phyloP scores from a whole-genome alignment of 2,113 vertebrate genomes.

The Oncorhynchus nerka region DNA sequence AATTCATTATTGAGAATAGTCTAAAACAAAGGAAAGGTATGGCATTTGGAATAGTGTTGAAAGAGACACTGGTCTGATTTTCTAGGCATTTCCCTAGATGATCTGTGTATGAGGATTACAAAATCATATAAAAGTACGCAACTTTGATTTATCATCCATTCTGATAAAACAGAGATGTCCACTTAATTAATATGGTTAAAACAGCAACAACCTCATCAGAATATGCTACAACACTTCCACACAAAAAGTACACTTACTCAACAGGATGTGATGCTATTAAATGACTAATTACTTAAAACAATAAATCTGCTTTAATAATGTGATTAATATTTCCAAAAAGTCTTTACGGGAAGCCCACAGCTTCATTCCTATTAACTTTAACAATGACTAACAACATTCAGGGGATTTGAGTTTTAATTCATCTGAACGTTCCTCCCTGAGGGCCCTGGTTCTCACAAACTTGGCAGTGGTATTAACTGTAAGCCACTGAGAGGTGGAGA shows the following conservation, averaged over 20 bases:
- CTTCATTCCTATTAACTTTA: constrained; percentile 32
- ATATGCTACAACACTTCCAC: too few relatives aligned
- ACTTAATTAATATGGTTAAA: too few relatives aligned
- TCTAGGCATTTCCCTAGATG: too few relatives aligned
- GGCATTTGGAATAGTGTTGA: not conserved
- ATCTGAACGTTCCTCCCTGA: not conserved
- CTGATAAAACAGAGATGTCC: too few relatives aligned
- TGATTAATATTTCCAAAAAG: constrained; percentile 19
- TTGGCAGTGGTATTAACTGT: not conserved
- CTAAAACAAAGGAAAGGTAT: not conserved
- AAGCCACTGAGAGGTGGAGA: not conserved
- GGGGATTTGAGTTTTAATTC: constrained; percentile 51
- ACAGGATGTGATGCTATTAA: not conserved
- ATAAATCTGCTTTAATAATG: constrained; percentile 28
- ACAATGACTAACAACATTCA: not conserved
- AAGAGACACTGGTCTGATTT: not conserved
- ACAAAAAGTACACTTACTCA: too few relatives aligned
- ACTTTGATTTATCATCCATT: too few relatives aligned
- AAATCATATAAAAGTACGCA: too few relatives aligned
- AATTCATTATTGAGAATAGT: too few relatives aligned
- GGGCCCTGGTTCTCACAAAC: not conserved
- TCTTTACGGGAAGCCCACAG: constrained; percentile 27
- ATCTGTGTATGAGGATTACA: too few relatives aligned
- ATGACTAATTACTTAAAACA: constrained; percentile 25
- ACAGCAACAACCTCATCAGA: too few relatives aligned